Base-by-base conservation (phyloP, 2,113 vertebrate genomes). In the Orthonyx spaldingii region DNA sequence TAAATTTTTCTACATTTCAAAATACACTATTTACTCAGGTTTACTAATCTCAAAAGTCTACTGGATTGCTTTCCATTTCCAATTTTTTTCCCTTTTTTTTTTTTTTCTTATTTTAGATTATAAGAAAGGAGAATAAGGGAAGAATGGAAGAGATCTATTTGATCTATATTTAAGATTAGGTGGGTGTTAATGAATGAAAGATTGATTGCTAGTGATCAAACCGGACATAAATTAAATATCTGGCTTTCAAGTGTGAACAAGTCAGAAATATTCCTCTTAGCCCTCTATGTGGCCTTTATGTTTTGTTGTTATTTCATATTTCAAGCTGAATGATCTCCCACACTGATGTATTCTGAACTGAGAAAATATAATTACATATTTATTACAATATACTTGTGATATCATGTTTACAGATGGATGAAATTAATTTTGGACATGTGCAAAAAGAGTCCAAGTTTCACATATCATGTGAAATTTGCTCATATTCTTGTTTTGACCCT, bases 1-100 rank as follows among this genome's bases (percentile, higher is more conserved):
- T 61, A 47, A 59, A 46, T 79, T 8, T 61, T 86, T 83, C 28
- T 17, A 37, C 9, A 32, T 71, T 83, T 76, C 32, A 82, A 61
- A 7, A 18, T n/a, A 61, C 2, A 41, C 4, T 39, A 26, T 63
- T 63, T 69, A 12, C 56, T 89, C 60, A 53, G 8, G 6, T 42
- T 90, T 53, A 20, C 15, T 30, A 9, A 16, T 52, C 28, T 80
- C 23, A 59, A n/a, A 75, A 63, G 8, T 15, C 26, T 59, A 16
- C 11, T 79, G 16, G 6, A 63, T 53, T 59, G 6, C 6, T 84
- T 87, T 56, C 3, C 41, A 27, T 61, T 61, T 65, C 15, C 1
- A 8, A 1, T 28, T 2, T 15, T 16, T 8, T 60, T 6, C 3
- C 7, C 7, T 7, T 26, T n/a, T 5, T 28, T 27, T 20, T 2